These are phyloP conservation scores for Sebastes minor DNA, from an alignment of 2,797 vertebrate species.

Conservation along the genomic window DNA sequence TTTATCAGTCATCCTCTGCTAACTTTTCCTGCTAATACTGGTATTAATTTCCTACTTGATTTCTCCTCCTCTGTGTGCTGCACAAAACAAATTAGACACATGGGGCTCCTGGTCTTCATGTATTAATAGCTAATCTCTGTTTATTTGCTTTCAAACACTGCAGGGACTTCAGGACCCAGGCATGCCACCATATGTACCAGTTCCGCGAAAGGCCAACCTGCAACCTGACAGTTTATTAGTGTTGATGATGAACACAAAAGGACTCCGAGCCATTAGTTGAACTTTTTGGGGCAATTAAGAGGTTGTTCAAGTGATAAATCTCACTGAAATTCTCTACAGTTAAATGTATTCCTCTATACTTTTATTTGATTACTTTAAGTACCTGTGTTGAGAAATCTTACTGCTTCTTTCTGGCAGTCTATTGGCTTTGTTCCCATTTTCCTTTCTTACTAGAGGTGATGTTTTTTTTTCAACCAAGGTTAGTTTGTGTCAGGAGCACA, in stretches of 20 bases:
- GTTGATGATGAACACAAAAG: neutral
- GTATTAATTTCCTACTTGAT: constrained; percentile 10
- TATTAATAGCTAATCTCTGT: constrained; percentile 29
- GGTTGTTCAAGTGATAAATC: neutral
- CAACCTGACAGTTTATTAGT: neutral
- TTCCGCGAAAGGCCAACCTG: neutral
- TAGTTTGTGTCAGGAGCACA: constrained; percentile 10
- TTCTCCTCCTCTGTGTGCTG: neutral
- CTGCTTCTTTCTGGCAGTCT: neutral
- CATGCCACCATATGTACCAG: neutral
- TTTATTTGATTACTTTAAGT: neutral
- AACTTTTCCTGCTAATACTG: constrained; percentile 1
- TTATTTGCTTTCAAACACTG: constrained; percentile 33
- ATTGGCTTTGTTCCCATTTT: neutral
- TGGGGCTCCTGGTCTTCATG: neutral
- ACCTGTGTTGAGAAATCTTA: neutral
- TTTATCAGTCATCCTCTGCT: neutral
- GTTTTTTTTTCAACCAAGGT: constrained; percentile 13
- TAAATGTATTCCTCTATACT: neutral
- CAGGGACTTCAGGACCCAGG: neutral
- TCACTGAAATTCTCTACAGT: neutral
- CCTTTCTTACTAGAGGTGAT: neutral
- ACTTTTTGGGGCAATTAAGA: neutral
- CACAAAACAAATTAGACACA: constrained; percentile 27
- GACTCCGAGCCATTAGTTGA: neutral